Evolutionary conservation across 2,113 vertebrate genomes (phyloP).

Genomic region (Polypterus bichir): DNA sequence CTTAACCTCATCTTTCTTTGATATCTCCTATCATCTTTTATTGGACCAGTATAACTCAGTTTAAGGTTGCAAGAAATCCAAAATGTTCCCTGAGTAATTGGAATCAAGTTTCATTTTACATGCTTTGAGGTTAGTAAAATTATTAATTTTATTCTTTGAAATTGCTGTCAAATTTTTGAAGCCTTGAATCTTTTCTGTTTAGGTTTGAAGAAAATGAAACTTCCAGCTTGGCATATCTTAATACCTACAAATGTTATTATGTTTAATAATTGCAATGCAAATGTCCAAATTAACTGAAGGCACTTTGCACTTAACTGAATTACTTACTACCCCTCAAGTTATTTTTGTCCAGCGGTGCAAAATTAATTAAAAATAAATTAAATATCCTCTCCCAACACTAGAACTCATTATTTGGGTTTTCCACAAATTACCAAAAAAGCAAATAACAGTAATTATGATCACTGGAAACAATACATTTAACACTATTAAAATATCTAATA

Average conservation of each 20-base stretch:
- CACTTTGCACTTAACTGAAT: slow-evolving; percentile 46
- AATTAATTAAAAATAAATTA: slow-evolving; percentile 50
- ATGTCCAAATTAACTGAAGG: slow-evolving; percentile 30
- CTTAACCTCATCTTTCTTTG: no score
- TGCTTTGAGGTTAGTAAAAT: no score
- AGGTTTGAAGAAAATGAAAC: slow-evolving; percentile 17
- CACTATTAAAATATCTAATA: background rate
- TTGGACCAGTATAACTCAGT: no score
- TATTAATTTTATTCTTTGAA: no score
- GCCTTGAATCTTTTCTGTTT: background rate
- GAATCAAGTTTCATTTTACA: no score
- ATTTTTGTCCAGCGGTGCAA: slow-evolving; percentile 40
- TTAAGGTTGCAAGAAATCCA: no score
- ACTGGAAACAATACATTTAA: background rate
- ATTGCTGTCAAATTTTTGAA: no score
- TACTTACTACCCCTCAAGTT: slow-evolving; percentile 40
- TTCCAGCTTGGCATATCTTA: slow-evolving; percentile 26
- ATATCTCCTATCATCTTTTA: no score
- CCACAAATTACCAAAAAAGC: slow-evolving; percentile 35
- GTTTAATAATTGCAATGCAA: slow-evolving; percentile 42
- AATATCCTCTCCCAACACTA: slow-evolving; percentile 44
- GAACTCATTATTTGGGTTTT: slow-evolving; percentile 44
- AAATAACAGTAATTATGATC: slow-evolving; percentile 9
- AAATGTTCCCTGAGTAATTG: no score
- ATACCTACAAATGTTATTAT: slow-evolving; percentile 34